Conservation (phyloP, 2,113 vertebrate species). For the Barbus barbus region DNA sequence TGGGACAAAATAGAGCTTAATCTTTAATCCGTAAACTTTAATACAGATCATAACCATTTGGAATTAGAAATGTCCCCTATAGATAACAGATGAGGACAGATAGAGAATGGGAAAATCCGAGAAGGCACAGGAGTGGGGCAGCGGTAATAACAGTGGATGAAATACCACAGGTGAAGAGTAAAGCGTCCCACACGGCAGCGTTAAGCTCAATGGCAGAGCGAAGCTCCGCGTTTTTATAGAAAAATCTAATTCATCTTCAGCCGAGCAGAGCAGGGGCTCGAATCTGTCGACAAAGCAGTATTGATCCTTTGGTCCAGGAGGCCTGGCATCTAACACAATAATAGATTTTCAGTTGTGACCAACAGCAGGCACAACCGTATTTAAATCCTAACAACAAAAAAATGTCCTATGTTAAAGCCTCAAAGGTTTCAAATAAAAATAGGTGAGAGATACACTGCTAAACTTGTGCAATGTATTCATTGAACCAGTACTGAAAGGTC, state of each 20-base stretch:
- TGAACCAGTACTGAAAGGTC: not conserved
- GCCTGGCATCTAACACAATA: slow-evolving; percentile 20
- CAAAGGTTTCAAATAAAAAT: slow-evolving; percentile 29
- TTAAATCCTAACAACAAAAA: slow-evolving; percentile 41
- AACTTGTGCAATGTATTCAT: not conserved
- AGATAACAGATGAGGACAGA: slow-evolving; percentile 16
- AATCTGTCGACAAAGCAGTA: slow-evolving; percentile 53
- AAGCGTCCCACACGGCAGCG: slow-evolving; percentile 1
- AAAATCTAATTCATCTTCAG: slow-evolving; percentile 49
- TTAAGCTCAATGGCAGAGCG: slow-evolving; percentile 14
- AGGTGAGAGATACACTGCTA: not conserved
- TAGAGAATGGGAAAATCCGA: not conserved
- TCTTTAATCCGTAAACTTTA: slow-evolving; percentile 21
- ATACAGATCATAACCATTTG: slow-evolving; percentile 25
- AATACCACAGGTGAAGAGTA: slow-evolving; percentile 22
- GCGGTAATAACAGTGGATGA: slow-evolving; percentile 32
- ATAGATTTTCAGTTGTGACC: slow-evolving; percentile 49
- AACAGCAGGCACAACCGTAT: slow-evolving; percentile 20
- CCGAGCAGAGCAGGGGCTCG: slow-evolving; percentile 21
- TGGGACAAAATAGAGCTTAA: not conserved
- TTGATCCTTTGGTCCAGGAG: slow-evolving; percentile 48
- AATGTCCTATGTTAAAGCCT: not conserved
- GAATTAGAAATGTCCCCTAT: slow-evolving; percentile 22
- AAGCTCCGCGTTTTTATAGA: slow-evolving; percentile 20
- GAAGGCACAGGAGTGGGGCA: not conserved